Evolutionary conservation across 2,888 invertebrate species (phyloP).

Genomic region (Eupithecia centaureata): DNA sequence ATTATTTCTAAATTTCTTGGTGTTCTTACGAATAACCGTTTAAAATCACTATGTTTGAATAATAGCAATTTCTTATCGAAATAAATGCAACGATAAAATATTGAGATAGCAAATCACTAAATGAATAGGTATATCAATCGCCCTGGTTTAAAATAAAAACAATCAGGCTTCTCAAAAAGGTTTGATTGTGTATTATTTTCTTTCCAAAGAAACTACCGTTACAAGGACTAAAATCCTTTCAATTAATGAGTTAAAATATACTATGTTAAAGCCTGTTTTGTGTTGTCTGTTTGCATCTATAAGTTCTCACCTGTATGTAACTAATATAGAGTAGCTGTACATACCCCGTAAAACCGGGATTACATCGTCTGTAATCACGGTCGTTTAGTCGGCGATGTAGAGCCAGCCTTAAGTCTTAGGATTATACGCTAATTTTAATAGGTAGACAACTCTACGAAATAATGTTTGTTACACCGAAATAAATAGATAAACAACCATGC

Average conservation of each 20-base stretch:
- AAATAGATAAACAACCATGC: constrained; percentile 66
- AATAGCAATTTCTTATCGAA: not conserved
- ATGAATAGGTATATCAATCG: not conserved
- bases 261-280: not conserved
- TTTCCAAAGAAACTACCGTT: not conserved
- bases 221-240: not conserved
- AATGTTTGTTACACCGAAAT: constrained; percentile 83
- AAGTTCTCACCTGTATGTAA: constrained; percentile 34
- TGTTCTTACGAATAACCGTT: not conserved
- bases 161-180: not conserved
- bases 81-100: constrained; percentile 11
- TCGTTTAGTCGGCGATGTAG: constrained; percentile 52
- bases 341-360: constrained; percentile 47
- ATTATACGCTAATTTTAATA: constrained; percentile 68
- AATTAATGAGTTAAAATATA: not conserved
- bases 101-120: not conserved
- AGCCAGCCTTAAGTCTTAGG: constrained; percentile 56
- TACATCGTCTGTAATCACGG: constrained; percentile 43
- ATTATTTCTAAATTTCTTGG: not conserved
- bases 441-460: constrained; percentile 69
- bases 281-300: constrained; percentile 16
- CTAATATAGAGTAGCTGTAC: constrained; percentile 43
- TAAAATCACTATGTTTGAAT: not conserved
- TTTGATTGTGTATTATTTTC: not conserved
- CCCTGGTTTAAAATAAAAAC: not conserved